Percentiles rank a stretch among this genome's conserved stretches.
Conservation (phyloP, 1,140 invertebrate genomes). For the Dendrolimus punctatus region DNA sequence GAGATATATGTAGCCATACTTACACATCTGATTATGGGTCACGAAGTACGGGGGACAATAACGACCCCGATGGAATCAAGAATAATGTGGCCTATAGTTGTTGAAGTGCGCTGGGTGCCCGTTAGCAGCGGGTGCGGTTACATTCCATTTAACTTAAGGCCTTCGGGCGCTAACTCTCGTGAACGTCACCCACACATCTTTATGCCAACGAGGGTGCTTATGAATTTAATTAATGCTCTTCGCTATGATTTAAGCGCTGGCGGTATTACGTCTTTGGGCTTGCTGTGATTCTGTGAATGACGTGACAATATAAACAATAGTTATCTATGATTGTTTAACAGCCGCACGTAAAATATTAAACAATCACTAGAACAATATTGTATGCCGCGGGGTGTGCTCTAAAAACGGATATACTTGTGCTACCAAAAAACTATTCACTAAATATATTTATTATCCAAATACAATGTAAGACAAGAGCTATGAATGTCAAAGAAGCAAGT, state of each 20-base stretch:
- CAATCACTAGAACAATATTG: too few relatives aligned
- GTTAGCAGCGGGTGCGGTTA: conserved; percentile 35
- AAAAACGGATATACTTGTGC: too few relatives aligned
- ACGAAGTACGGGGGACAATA: not conserved
- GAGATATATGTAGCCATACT: too few relatives aligned
- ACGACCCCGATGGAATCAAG: not conserved
- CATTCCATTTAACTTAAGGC: conserved; percentile 53
- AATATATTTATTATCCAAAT: too few relatives aligned
- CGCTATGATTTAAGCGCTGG: conserved; percentile 36
- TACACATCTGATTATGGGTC: too few relatives aligned
- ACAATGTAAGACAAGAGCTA: too few relatives aligned
- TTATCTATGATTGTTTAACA: too few relatives aligned
- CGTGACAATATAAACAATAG: not conserved
- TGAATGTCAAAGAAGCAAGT: too few relatives aligned
- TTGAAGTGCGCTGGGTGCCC: conserved; percentile 3
- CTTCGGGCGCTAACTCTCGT: conserved; percentile 22
- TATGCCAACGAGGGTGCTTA: conserved; percentile 46
- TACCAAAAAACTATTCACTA: too few relatives aligned
- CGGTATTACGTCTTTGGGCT: conserved; percentile 33
- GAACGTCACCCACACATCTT: conserved; percentile 34
- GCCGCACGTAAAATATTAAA: too few relatives aligned
- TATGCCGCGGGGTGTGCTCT: too few relatives aligned
- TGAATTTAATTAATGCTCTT: conserved; percentile 56
- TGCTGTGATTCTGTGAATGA: conserved; percentile 4
- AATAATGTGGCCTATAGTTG: conserved; percentile 4